Evolutionary conservation across 2,888 invertebrate species (phyloP).

Genomic region (Prionchulus punctatus): DNA sequence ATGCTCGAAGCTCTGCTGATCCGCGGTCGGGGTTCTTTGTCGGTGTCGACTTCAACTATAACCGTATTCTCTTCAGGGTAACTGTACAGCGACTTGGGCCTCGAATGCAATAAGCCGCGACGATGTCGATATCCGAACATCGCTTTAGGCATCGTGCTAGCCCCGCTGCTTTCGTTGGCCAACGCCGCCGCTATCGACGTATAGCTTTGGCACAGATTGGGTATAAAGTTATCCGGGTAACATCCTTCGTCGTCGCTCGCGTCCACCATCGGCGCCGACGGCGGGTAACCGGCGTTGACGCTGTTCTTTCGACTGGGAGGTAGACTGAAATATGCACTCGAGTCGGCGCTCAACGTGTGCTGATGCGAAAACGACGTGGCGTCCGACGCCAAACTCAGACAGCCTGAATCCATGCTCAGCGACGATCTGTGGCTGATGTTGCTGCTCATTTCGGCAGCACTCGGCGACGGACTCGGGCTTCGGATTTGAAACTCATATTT

Average conservation of each 20-base stretch:
- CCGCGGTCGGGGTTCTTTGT: not conserved
- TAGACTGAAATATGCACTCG: not conserved
- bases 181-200: not conserved
- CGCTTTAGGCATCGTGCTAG: too few species aligned
- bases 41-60: not conserved
- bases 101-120: not conserved
- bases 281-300: not conserved
- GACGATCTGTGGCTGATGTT: conserved; percentile 8
- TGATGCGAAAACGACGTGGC: not conserved
- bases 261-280: not conserved
- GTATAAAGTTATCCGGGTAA: not conserved
- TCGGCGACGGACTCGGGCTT: conserved; percentile 1
- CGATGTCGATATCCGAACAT: not conserved
- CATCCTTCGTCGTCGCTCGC: not conserved
- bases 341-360: not conserved
- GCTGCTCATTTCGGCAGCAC: conserved; percentile 6
- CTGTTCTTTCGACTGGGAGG: not conserved
- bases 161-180: too few species aligned
- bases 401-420: conserved; percentile 12
- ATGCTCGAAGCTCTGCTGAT: too few species aligned
- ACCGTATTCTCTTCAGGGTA: conserved; percentile 13
- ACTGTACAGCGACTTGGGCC: conserved; percentile 9
- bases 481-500: too few species aligned
- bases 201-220: not conserved
- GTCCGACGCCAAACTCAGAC: conserved; percentile 4